Evolutionary conservation across 2,888 invertebrate species (phyloP).

Genomic region (Hyposoter didymator): DNA sequence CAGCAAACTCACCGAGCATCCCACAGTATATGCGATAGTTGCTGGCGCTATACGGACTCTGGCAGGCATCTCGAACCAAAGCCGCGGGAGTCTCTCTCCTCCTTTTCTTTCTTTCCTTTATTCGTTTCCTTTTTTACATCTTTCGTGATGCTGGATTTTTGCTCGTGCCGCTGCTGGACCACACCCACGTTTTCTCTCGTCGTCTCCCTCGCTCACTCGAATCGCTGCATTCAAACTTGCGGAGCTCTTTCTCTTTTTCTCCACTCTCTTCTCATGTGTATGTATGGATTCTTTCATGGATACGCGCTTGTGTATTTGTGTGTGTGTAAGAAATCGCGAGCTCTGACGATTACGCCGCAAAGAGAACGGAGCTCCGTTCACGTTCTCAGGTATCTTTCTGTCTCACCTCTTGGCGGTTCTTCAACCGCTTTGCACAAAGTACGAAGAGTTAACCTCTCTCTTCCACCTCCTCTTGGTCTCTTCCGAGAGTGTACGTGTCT

Average conservation of each 20-base stretch:
- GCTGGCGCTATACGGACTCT: conserved; percentile 13
- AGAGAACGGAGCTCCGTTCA: conserved; percentile 65
- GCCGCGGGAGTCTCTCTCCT: conserved; percentile 9
- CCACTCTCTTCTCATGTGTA: conserved; percentile 29
- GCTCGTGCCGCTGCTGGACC: conserved; percentile 69
- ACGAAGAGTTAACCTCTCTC: conserved; percentile 23
- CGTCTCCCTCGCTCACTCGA: conserved; percentile 57
- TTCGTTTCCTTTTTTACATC: conserved; percentile 11
- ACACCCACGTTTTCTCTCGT: conserved; percentile 76
- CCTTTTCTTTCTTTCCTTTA: conserved; percentile 21
- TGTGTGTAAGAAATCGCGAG: conserved; percentile 30
- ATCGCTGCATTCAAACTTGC: conserved; percentile 33
- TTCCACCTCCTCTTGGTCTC: background rate
- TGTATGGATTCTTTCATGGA: conserved; percentile 4
- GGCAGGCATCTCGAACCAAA: conserved; percentile 6
- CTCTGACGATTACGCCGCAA: conserved; percentile 52
- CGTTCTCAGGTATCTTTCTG: conserved; percentile 61
- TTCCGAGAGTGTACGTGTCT: background rate
- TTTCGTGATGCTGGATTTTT: conserved; percentile 48
- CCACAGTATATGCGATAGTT: conserved; percentile 5
- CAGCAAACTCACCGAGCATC: conserved; percentile 46
- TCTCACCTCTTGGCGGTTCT: conserved; percentile 41
- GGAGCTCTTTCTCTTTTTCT: conserved; percentile 43
- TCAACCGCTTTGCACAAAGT: conserved; percentile 48
- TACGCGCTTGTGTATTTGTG: background rate